Evolutionary conservation across 2,797 vertebrate species (phyloP).

Genomic region (Gouania willdenowi): DNA sequence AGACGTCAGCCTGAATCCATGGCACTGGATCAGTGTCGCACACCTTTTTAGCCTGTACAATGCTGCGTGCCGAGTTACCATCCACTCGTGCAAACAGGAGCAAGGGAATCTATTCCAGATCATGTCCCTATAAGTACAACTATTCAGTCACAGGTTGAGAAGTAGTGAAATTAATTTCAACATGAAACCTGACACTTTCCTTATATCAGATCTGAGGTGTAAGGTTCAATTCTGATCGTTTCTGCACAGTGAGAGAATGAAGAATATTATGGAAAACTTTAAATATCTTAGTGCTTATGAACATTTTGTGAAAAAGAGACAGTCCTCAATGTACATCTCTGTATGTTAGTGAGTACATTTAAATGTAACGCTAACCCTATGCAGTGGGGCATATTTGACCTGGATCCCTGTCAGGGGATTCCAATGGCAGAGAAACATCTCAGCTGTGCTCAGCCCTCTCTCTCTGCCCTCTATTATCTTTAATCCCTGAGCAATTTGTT

Average conservation of each 20-base stretch:
- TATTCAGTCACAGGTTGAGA: neutral
- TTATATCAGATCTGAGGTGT: neutral
- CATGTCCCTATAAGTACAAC: neutral
- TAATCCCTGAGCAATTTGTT: slow-evolving; percentile 27
- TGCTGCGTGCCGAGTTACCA: slow-evolving; percentile 7
- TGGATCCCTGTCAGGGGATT: too few species aligned
- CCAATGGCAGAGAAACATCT: too few species aligned
- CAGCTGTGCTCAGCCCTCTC: neutral
- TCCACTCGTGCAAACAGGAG: slow-evolving; percentile 1
- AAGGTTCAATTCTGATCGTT: too few species aligned
- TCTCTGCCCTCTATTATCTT: slow-evolving; percentile 20
- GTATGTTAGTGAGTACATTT: too few species aligned
- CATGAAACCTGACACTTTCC: neutral
- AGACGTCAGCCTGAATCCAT: slow-evolving; percentile 16
- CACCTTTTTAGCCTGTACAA: neutral
- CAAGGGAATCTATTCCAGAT: neutral
- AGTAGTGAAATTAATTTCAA: neutral
- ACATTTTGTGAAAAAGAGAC: too few species aligned
- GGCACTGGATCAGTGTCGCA: slow-evolving; percentile 1
- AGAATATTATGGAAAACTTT: too few species aligned
- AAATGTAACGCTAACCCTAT: neutral
- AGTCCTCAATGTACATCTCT: neutral
- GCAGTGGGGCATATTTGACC: neutral
- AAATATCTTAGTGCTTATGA: too few species aligned
- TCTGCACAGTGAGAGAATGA: too few species aligned